Conservation (phyloP, 2,888 invertebrate species). For the Thysanoteuthis rhombus region DNA sequence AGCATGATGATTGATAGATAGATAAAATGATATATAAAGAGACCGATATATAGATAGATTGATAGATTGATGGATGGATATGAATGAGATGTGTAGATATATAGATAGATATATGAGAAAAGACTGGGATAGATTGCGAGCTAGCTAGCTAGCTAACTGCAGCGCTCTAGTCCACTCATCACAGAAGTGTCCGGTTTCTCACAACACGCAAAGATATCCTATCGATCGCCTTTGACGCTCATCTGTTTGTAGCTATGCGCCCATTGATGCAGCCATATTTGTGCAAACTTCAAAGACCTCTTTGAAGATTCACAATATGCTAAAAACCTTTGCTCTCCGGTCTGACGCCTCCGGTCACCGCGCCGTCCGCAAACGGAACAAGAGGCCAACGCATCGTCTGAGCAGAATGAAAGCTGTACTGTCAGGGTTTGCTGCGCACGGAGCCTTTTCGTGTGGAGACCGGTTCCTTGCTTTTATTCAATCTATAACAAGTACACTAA, state of each 20-base stretch:
- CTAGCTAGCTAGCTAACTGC: no score
- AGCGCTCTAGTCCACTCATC: background rate
- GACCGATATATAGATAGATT: background rate
- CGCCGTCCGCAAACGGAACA: background rate
- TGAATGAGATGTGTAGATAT: background rate
- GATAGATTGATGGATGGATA: background rate
- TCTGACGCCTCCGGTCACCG: background rate
- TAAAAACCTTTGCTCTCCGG: background rate
- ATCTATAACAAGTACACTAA: background rate
- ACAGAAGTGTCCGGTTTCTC: background rate
- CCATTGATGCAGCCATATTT: background rate
- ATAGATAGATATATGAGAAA: background rate
- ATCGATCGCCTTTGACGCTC: background rate
- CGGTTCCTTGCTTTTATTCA: background rate
- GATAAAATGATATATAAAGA: no score
- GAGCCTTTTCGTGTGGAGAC: background rate
- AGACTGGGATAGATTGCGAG: background rate
- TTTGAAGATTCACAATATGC: background rate
- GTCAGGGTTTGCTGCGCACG: background rate
- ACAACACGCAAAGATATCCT: background rate
- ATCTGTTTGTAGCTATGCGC: background rate
- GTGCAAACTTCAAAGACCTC: background rate
- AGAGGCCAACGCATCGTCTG: background rate
- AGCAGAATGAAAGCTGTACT: background rate
- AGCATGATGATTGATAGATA: no score